Evolutionary conservation across 2,888 invertebrate genomes (phyloP), one percentile per base, ranked within the genome.

Genomic region (Andrena bicolor): DNA sequence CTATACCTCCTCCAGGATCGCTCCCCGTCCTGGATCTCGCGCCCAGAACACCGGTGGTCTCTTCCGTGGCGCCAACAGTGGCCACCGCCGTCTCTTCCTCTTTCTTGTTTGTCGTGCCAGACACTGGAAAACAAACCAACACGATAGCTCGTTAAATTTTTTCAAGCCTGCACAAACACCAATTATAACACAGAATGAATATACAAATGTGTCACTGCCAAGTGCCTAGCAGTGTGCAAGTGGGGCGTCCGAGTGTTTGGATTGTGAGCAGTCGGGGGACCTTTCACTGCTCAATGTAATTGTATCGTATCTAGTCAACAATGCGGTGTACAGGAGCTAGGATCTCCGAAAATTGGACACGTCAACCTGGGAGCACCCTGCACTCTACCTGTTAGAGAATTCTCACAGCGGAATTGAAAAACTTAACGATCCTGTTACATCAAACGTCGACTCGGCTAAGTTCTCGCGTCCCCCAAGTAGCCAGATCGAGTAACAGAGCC

Each of bases 1-100:
- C 97, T 95, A 97, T 96, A 91, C 95, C 90, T 92, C 94, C 94
- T 88, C 91, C 92, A 81, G 90, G 86, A 88, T 91, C 91, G 78
- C 83, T 88, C 74, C 88, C 89, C 76, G 89, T 88, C 80, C 86
- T 89, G 86, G 89, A 92, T 91, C 87, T 94, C 87, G 88, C 92
- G 88, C 93, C 94, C 95, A 95, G 94, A 95, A 94, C 92, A 94
- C 94, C 91, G 94, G 93, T 92, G 94, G 94, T 91, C 93, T 96
- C 88, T 66, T 90, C 90, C 20, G 88, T 83, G 69, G 74, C 79
- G 49, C 64, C 80, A 53, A 79, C 76, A 23, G 79, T 76, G 66
- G 79, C 88, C 86, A 90, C 90, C 88, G 91, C 88, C 88, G 89
- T 89, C 87, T 89, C 89, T 87, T 91, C 91, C 88, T 90, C 90